Evolutionary conservation across 1,140 invertebrate species (phyloP), one percentile per base, ranked within the genome.

Genomic region (Riptortus pedestris): DNA sequence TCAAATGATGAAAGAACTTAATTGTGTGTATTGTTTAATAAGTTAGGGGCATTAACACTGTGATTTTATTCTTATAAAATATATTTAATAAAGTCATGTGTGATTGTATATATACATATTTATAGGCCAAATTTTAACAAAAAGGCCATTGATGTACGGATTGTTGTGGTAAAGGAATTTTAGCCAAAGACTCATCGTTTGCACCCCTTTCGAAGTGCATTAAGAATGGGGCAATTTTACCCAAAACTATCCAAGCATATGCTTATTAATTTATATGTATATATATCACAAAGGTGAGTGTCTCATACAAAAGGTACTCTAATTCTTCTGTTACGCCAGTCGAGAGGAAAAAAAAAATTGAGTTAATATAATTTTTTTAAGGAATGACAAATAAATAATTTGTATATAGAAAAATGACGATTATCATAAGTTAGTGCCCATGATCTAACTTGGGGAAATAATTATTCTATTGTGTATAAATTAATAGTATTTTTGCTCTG

Each of bases 41-140:
- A 65, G 64, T 65, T 65, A 61, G 59, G 64, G 64, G 64, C 64
- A 65, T 65, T 61, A 65, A 65, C 48, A 59, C 64, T 65, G 64
- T 65, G 64, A 65, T 65, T 65, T 65, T 65, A 63, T 64, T 57
- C 48, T 64, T 55, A 64, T 31, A 57, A 38, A 59, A 59, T 55
- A 58, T 64, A 55, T 64, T 24, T 26, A 55, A 55, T 55, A 55
- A 55, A 55, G 51, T 55, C 51, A 55, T 55, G 2, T 55, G 24
- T 55, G 51, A 55, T 55, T 55, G 51, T 55, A 55, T 55, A 55
- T 55, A 55, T 55, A 55, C 51, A 55, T 55, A 55, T 55, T 55
- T 18, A 14, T 26, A 26, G 51, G 51, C 51, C 51, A 20, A 20
- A 3, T 47, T 45, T 38, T 38, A 38, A 9, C 20, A n/a, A 20